Evolutionary conservation across 1,140 invertebrate genomes (phyloP).

Genomic region (Oscheius sp.): DNA sequence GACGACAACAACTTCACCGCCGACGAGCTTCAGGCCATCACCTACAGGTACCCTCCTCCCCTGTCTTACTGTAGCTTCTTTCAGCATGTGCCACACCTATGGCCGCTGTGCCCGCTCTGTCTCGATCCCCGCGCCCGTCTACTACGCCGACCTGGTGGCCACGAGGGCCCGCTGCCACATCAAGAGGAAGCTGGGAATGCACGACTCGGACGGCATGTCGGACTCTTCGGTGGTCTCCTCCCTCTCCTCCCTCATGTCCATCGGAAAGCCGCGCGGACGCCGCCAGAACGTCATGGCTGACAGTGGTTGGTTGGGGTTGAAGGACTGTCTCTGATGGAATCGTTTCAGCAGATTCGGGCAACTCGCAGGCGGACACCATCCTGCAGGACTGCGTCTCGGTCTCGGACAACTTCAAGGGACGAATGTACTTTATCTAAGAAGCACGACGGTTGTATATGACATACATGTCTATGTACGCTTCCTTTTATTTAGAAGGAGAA

Average conservation of each 20-base stretch:
- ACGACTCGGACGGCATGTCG: slow-evolving; percentile 14
- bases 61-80: not conserved
- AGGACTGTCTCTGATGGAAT: not conserved
- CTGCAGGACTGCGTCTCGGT: slow-evolving; percentile 44
- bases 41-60: slow-evolving; percentile 55
- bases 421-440: slow-evolving; percentile 45
- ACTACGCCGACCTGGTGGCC: slow-evolving; percentile 88
- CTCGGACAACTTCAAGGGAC: slow-evolving; percentile 40
- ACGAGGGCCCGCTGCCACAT: slow-evolving; percentile 67
- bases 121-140: slow-evolving; percentile 86
- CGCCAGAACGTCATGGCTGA: not conserved
- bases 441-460: not conserved
- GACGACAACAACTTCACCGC: slow-evolving; percentile 75
- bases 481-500: slow-evolving; percentile 2
- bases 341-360: not conserved
- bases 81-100: slow-evolving; percentile 78
- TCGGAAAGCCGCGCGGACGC: not conserved
- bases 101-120: slow-evolving; percentile 80
- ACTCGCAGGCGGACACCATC: slow-evolving; percentile 21
- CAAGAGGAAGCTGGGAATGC: slow-evolving; percentile 44
- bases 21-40: slow-evolving; percentile 76
- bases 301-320: not conserved
- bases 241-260: not conserved
- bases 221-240: not conserved
- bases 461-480: not conserved